These are phyloP conservation scores for Cercopithecus mona DNA, from an alignment of 2,113 vertebrate species.

Conservation along the genomic window DNA sequence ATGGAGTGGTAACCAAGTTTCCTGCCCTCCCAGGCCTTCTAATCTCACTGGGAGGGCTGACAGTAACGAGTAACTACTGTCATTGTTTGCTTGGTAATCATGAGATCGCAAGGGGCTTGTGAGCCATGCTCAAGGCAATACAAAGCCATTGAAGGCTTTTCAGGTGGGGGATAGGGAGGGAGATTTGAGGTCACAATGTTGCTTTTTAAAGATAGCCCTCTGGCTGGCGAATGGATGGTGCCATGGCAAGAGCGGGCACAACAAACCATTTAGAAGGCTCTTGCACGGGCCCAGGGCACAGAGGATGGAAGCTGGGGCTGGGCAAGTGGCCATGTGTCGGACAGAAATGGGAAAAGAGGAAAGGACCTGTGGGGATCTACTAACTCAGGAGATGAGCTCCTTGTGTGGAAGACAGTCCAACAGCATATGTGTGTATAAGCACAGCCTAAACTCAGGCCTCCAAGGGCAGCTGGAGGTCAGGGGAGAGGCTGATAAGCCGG, in stretches of 20 bases:
- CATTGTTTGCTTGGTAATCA: background rate
- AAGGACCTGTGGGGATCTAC: background rate
- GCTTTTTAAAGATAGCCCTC: background rate
- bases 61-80: no score
- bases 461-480: background rate
- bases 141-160: background rate
- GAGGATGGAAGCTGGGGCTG: background rate
- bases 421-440: background rate
- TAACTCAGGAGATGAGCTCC: background rate
- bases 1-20: background rate
- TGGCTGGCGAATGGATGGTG: background rate
- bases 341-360: background rate
- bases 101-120: background rate
- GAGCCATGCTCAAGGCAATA: background rate
- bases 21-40: background rate
- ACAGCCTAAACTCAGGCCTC: background rate
- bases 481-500: background rate
- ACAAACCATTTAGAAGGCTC: background rate
- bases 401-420: background rate
- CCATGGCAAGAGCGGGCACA: no score
- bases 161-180: rapidly evolving
- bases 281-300: background rate
- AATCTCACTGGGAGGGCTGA: background rate
- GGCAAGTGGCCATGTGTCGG: background rate
- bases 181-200: background rate